Evolutionary conservation across 2,113 vertebrate species (phyloP).

Genomic region (Sula dactylatra): DNA sequence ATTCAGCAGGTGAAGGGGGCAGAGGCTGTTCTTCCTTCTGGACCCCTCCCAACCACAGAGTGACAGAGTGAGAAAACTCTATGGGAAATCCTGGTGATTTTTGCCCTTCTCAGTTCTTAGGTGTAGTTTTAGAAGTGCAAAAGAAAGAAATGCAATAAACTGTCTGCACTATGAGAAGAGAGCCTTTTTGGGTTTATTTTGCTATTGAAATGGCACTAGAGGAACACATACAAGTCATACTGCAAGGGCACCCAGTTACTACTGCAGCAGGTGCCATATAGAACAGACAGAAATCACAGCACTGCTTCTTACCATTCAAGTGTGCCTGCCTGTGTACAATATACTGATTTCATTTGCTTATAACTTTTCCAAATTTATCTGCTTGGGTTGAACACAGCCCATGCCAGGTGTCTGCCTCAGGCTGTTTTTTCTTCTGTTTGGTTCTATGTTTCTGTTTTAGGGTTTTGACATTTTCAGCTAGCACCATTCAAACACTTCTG

Average conservation of each 20-base stretch:
- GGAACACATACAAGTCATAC: background rate
- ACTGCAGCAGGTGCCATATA: rapidly evolving
- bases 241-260: background rate
- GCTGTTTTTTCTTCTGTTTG: background rate
- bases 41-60: background rate
- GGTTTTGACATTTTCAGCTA: slow-evolving; percentile 30
- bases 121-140: background rate
- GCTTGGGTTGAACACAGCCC: background rate
- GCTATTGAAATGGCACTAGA: background rate
- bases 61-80: background rate
- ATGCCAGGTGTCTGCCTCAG: slow-evolving; percentile 21
- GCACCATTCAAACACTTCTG: background rate
- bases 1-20: background rate
- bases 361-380: background rate
- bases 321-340: background rate
- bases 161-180: background rate
- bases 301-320: background rate
- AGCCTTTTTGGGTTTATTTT: background rate
- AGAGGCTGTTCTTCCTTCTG: background rate
- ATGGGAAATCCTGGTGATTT: background rate
- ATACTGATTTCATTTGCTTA: background rate
- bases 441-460: background rate
- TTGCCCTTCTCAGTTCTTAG: background rate
- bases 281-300: background rate
- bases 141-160: background rate